Evolutionary conservation across 37 sponge, comb jelly and placozoan species (phyloP).

Genomic region (Axinella damicornis): DNA sequence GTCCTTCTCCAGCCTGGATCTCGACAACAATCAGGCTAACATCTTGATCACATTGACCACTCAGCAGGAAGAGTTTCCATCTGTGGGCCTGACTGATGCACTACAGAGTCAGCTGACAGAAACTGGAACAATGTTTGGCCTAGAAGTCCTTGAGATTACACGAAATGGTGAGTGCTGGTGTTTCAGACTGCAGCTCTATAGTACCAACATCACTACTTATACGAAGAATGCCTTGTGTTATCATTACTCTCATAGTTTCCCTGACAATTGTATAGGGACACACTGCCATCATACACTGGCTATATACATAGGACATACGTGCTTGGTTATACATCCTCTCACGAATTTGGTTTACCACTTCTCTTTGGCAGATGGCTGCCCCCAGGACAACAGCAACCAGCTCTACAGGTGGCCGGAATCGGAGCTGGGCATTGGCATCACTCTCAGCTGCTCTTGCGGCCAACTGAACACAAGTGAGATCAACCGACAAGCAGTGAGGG

Average conservation of each 20-base stretch:
- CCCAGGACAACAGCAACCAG: not conserved
- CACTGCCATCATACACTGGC: too few species aligned
- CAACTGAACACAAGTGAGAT: not conserved
- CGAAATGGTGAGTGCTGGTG: not conserved
- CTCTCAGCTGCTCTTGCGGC: constrained; percentile 20
- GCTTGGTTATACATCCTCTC: too few species aligned
- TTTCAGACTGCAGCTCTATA: not conserved
- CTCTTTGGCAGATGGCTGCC: constrained; percentile 28
- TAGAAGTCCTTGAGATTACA: not conserved
- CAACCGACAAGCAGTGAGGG: constrained; percentile 15
- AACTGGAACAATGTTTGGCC: not conserved
- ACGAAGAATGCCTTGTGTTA: too few species aligned
- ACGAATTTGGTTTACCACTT: too few species aligned
- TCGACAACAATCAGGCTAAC: too few species aligned
- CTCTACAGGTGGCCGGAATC: constrained; percentile 25
- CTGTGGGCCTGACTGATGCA: not conserved
- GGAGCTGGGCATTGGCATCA: not conserved
- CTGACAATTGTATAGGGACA: too few species aligned
- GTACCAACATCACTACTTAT: not conserved
- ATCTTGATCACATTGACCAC: too few species aligned
- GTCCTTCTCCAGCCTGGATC: too few species aligned
- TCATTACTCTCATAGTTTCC: too few species aligned
- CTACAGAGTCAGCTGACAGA: constrained; percentile 1
- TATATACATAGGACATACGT: too few species aligned
- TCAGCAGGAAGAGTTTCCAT: not conserved